phyloP scores from a whole-genome alignment of 2,113 vertebrate genomes.

The Trinectes maculatus region DNA sequence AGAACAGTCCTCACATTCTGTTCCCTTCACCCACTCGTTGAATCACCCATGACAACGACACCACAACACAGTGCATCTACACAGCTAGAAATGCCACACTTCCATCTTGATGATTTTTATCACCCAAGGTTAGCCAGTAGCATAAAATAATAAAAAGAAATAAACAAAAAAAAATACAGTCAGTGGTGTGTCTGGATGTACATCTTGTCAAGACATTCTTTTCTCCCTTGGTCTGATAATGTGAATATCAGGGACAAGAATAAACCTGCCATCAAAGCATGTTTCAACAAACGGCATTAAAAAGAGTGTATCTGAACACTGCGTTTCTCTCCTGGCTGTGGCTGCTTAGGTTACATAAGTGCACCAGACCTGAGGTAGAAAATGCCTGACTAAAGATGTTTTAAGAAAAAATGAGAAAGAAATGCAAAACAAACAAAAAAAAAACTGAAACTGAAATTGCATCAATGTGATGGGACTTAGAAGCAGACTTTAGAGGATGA shows the following conservation, averaged over 20 bases:
- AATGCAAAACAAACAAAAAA: no score
- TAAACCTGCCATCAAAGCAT: background rate
- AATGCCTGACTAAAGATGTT: background rate
- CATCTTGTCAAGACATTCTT: background rate
- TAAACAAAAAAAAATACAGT: background rate
- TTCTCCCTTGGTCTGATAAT: background rate
- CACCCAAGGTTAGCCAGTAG: no score
- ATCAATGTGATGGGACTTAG: no score
- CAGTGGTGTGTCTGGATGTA: background rate
- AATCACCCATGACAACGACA: constrained; percentile 44
- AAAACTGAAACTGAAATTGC: no score
- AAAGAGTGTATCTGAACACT: constrained; percentile 4
- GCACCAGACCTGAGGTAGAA: background rate
- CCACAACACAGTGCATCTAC: constrained; percentile 1
- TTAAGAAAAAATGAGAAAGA: no score
- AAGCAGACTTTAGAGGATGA: no score
- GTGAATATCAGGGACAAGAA: background rate
- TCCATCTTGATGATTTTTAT: no score
- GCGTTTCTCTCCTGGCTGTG: background rate
- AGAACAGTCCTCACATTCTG: no score
- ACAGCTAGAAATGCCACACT: background rate
- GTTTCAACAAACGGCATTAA: background rate
- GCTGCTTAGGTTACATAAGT: constrained; percentile 27
- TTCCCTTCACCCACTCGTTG: constrained; percentile 20
- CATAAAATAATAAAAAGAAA: background rate